A percentile compares a stretch with the other conserved stretches of the same genome.
These are phyloP conservation scores for Tiaroga cobitis DNA, from an alignment of 2,797 vertebrate genomes.

Conservation along the genomic window DNA sequence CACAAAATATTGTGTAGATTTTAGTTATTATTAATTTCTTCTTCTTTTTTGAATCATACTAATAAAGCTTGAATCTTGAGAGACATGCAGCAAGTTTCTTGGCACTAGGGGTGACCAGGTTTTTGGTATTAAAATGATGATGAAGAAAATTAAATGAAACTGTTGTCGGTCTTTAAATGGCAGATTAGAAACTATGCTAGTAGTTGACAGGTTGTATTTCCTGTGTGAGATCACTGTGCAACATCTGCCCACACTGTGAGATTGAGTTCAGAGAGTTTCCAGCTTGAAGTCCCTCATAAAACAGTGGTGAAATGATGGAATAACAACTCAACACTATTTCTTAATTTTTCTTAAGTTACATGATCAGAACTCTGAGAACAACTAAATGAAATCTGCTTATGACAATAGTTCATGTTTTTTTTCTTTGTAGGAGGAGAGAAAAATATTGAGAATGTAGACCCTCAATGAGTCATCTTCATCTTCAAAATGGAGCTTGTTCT, in stretches of 20 bases:
- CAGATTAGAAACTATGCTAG: constrained; percentile 8
- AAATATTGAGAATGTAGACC: neutral
- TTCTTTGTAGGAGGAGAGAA: constrained; percentile 1
- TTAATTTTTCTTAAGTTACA: neutral
- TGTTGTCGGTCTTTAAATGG: neutral
- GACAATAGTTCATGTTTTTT: neutral
- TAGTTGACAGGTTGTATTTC: constrained; percentile 32
- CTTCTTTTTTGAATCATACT: neutral
- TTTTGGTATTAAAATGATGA: neutral
- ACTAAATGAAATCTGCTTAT: neutral
- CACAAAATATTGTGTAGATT: neutral
- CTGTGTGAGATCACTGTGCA: constrained; percentile 38
- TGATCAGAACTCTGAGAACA: neutral
- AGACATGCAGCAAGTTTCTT: neutral
- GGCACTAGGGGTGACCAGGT: neutral
- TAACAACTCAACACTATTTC: neutral
- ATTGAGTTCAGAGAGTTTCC: constrained; percentile 28
- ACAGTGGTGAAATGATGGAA: neutral
- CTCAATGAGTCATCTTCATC: neutral
- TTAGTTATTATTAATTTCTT: neutral
- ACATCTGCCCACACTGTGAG: neutral
- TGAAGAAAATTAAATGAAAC: neutral
- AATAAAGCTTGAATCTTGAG: neutral
- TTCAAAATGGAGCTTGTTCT: constrained; percentile 11
- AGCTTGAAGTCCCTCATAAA: neutral